Percentiles rank a stretch among this genome's conserved stretches.
phyloP scores from a whole-genome alignment of 2,797 vertebrate genomes.

The Odontamblyopus lacepedii region DNA sequence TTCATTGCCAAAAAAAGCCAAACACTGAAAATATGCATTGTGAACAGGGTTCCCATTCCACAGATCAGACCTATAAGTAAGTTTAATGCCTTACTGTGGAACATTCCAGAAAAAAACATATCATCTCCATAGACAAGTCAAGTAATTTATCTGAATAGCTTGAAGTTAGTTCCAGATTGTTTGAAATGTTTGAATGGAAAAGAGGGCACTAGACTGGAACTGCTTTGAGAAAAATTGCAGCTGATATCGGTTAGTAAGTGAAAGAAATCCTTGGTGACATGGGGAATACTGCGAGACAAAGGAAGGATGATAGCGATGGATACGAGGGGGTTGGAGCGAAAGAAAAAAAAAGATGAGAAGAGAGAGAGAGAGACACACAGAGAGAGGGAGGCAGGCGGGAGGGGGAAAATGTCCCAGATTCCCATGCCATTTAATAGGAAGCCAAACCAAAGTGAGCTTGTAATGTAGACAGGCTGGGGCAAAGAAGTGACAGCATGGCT shows the following conservation, averaged over 20 bases:
- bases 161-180: constrained; percentile 2
- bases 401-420: constrained; percentile 62
- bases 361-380: constrained; percentile 36
- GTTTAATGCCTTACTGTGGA: too few species aligned
- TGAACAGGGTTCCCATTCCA: too few species aligned
- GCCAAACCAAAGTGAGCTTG: constrained; percentile 68
- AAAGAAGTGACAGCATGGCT: constrained; percentile 63
- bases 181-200: background rate
- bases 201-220: constrained; percentile 16
- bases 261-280: constrained; percentile 31
- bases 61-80: too few species aligned
- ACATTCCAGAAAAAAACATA: too few species aligned
- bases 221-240: constrained; percentile 11
- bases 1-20: too few species aligned
- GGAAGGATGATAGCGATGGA: constrained; percentile 55
- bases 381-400: constrained; percentile 27
- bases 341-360: constrained; percentile 24
- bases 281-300: constrained; percentile 58
- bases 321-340: constrained; percentile 32
- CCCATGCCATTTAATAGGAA: constrained; percentile 73
- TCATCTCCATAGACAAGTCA: too few species aligned
- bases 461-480: constrained; percentile 63
- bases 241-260: constrained; percentile 42
- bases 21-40: too few species aligned
- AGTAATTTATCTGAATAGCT: too few species aligned